Conservation (phyloP, 2,113 vertebrate genomes). For the Clinocottus analis region DNA sequence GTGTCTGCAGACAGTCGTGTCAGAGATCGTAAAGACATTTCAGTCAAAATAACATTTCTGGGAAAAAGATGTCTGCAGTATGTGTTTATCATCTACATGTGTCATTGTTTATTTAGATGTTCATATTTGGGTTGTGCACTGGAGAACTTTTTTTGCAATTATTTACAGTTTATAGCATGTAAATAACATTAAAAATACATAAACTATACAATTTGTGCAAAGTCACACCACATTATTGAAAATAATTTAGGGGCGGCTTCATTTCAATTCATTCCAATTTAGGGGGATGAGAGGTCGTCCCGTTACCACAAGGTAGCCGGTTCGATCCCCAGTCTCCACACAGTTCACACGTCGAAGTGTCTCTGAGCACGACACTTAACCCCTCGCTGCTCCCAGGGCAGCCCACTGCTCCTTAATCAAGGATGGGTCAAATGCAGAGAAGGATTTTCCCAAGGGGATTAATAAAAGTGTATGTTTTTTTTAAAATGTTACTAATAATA, state of each 20-base stretch:
- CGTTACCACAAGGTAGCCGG: too few relatives aligned
- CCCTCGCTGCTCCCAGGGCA: too few relatives aligned
- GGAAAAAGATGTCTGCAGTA: constrained; percentile 53
- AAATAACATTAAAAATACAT: not conserved
- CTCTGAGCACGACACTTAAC: too few relatives aligned
- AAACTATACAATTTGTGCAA: not conserved
- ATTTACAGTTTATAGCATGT: not conserved
- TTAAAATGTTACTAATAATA: not conserved
- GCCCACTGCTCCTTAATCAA: too few relatives aligned
- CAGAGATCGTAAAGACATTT: constrained; percentile 70
- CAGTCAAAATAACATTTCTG: constrained; percentile 72
- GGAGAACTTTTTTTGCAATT: not conserved
- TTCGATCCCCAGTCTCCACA: too few relatives aligned
- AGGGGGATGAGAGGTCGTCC: too few relatives aligned
- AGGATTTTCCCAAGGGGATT: too few relatives aligned
- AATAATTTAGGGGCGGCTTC: too few relatives aligned
- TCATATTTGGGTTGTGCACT: not conserved
- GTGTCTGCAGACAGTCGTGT: constrained; percentile 57
- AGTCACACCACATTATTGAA: not conserved
- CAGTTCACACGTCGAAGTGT: too few relatives aligned
- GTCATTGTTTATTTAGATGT: constrained; percentile 4
- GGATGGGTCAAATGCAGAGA: too few relatives aligned
- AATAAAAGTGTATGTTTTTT: too few relatives aligned
- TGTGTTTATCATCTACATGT: constrained; percentile 1
- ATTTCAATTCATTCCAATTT: too few relatives aligned